Percentiles rank a stretch among this genome's conserved stretches.
phyloP scores from a whole-genome alignment of 30 jellyfish, hydroid and myxozoan genomes.

The Phacellophora camtschatica region DNA sequence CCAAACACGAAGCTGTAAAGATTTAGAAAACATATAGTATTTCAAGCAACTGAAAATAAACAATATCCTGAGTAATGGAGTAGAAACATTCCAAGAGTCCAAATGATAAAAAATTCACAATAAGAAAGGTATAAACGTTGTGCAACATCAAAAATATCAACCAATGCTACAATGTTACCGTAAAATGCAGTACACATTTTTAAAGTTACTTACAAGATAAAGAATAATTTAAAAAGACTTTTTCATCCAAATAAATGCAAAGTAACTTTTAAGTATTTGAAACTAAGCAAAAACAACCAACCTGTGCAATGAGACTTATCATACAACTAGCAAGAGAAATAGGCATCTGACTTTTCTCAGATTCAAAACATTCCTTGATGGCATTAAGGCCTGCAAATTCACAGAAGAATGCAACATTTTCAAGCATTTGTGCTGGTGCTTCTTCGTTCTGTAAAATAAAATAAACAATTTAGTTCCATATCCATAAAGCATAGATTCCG shows the following conservation, averaged over 20 bases:
- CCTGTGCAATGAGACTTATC: constrained; percentile 97
- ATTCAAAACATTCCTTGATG: constrained; percentile 66
- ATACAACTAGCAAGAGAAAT: constrained; percentile 85
- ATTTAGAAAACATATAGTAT: too few species aligned
- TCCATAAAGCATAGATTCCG: neutral
- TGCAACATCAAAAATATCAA: too few species aligned
- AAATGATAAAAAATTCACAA: too few species aligned
- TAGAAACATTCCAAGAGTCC: too few species aligned
- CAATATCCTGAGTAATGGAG: too few species aligned
- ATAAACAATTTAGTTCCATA: neutral
- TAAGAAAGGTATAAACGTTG: too few species aligned
- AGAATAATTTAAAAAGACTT: too few species aligned
- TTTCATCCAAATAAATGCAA: too few species aligned
- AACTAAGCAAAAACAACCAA: neutral
- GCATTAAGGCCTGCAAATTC: constrained; percentile 88
- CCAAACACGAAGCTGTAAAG: constrained; percentile 83
- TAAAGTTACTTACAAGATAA: too few species aligned
- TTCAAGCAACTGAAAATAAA: neutral
- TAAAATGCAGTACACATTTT: too few species aligned
- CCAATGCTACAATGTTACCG: too few species aligned
- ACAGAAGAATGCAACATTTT: constrained; percentile 90
- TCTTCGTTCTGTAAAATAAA: constrained; percentile 76
- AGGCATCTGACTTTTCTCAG: constrained; percentile 63
- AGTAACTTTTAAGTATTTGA: too few species aligned
- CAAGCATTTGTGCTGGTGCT: constrained; percentile 84